Percentiles rank a stretch among this genome's conserved stretches.
Conservation (phyloP, 2,113 vertebrate genomes). For the Perca schrenkii region DNA sequence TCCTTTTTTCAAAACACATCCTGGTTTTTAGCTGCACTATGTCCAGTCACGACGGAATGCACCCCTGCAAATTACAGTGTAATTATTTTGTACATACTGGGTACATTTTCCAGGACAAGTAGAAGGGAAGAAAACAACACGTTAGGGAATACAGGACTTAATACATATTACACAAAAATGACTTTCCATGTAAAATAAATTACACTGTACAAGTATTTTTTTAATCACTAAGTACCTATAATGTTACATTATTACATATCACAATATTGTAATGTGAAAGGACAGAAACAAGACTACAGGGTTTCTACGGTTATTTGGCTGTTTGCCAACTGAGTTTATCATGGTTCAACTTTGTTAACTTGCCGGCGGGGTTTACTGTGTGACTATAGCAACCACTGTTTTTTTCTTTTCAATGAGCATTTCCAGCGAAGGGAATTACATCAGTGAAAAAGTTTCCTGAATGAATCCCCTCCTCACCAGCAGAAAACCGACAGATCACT, state of each 20-base stretch:
- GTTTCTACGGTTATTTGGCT: neutral
- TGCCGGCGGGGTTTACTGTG: neutral
- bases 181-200: neutral
- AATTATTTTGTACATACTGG: slow-evolving; percentile 16
- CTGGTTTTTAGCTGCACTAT: neutral
- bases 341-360: neutral
- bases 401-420: no score
- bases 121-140: neutral
- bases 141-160: neutral
- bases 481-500: neutral
- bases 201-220: neutral
- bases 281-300: neutral
- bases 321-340: neutral
- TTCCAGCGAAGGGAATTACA: no score
- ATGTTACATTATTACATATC: neutral
- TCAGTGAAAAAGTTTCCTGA: neutral
- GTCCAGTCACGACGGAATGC: slow-evolving; percentile 27
- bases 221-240: neutral
- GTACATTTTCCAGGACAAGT: slow-evolving; percentile 9
- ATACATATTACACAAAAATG: neutral
- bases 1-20: neutral
- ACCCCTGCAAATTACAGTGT: slow-evolving; percentile 29
- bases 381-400: neutral
- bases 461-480: neutral
- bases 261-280: neutral